Base-by-base conservation (phyloP, 2,797 vertebrate genomes). In the Urosaurus nigricauda region DNA sequence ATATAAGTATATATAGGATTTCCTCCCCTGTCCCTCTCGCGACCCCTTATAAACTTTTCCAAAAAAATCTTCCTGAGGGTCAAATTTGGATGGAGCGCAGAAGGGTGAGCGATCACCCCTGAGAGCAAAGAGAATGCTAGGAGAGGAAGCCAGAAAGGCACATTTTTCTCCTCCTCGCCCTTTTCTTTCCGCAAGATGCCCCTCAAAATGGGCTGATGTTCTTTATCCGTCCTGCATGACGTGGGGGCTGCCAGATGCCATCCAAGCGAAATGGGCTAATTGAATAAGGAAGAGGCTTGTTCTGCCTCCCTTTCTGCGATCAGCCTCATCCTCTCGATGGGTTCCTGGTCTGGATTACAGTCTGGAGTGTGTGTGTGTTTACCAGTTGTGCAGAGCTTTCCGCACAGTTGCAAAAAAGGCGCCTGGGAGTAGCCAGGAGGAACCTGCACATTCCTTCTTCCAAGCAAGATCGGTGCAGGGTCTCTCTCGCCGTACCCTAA, bases 201-300 rank as follows among this genome's bases (percentile, higher is more conserved):
- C 29, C 47, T 75, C n/a, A n/a, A 87, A 91, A 51, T 84, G 63
- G 70, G 8, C 32, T 35, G 56, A 73, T 35, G 68, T 35, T 65
- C 17, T 35, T 88, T 51, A 68, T 89, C 29, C 5, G 82, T 58
- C 90, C 87, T 2, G 2, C 51, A 83, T n/a, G 47, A 37, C 75
- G 40, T 74, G n/a, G n/a, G 70, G 70, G 56, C 74, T 53, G 84
- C 83, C 83, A 83, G 83, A 26, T 71, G 7, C 32, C 32, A 13
- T 71, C 47, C 11, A 84, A 78, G 87, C 83, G 70, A 94, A 93
- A 92, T 84, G 70, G 84, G 79, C 84, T 92, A 88, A 93, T 91
- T 91, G 91, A 94, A 89, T 85, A 87, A 92, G 92, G 91, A 92
- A 91, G 79, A 78, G 84, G 35, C 91, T 24, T 60, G 90, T 93